phyloP scores from a whole-genome alignment of 2,113 vertebrate species.

The Phycodurus eques region DNA sequence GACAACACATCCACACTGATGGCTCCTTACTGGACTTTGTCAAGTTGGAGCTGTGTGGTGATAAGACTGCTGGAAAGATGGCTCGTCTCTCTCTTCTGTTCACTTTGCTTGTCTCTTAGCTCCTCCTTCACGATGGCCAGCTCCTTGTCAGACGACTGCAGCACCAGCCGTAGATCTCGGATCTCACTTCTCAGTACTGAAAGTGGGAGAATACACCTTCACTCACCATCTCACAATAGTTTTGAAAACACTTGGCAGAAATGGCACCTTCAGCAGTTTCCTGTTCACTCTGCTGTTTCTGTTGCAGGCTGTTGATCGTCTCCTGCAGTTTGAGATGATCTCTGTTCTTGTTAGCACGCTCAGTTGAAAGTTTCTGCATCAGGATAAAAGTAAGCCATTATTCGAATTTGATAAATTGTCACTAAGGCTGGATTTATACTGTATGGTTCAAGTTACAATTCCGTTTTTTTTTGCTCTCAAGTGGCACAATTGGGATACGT shows the following conservation, averaged over 20 bases:
- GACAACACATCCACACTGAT: not conserved
- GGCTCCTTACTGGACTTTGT: slow-evolving; percentile 82
- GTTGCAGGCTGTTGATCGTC: slow-evolving; percentile 72
- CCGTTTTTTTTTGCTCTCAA: too few species aligned
- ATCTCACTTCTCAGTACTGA: slow-evolving; percentile 87
- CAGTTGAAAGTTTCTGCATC: slow-evolving; percentile 80
- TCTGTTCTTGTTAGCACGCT: slow-evolving; percentile 74
- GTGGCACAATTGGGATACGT: too few species aligned
- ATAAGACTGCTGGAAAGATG: slow-evolving; percentile 82
- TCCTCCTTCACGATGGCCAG: slow-evolving; percentile 77
- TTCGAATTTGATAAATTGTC: not conserved
- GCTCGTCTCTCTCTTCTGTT: slow-evolving; percentile 79
- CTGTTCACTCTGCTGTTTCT: slow-evolving; percentile 74
- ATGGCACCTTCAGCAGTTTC: slow-evolving; percentile 69
- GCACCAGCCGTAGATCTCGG: slow-evolving; percentile 86
- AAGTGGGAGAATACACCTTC: not conserved
- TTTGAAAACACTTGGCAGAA: not conserved
- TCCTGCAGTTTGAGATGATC: slow-evolving; percentile 75
- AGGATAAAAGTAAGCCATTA: not conserved
- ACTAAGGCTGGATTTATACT: not conserved
- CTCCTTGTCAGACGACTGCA: slow-evolving; percentile 92
- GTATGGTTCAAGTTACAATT: too few species aligned
- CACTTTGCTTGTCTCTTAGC: slow-evolving; percentile 64
- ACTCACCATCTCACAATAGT: not conserved
- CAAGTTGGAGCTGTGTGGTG: slow-evolving; percentile 84